Base-by-base conservation (phyloP, 2,888 invertebrate genomes). In the Leucophenga montana region DNA sequence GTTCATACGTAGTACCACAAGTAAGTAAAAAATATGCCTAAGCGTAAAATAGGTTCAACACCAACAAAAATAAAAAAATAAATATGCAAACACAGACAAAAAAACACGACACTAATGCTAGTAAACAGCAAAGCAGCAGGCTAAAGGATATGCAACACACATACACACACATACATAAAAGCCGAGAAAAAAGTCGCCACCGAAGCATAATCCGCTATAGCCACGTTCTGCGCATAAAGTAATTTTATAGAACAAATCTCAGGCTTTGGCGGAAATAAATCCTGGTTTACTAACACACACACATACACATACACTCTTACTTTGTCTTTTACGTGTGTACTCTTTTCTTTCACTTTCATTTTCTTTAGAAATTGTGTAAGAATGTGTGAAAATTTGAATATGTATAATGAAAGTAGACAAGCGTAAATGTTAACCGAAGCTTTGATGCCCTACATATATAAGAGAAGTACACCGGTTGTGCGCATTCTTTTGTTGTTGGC, bases 191-290 rank as follows among this genome's bases (percentile, higher is more conserved):
- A 44, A 27, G 18, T 22, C 59, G 66, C 22, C 22, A 64, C 16
- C 48, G 33, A 61, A 9, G 44, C 44, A 44, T 33, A 57, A 67
- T 67, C 48, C 46, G 67, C 33, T 67, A 44, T 27, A 20, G 27
- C 64, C 78, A 79, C 75, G 75, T 80, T 72, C 74, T 66, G 67
- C 78, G 81, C 81, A 82, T 82, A 80, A 82, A 82, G 83, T 80
- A 79, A 83, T 81, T 82, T 83, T 81, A 82, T 80, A 82, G 77
- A 82, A 82, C 80, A 83, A 83, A 83, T 83, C 83, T 83, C 83
- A 70, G 80, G 80, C 82, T 80, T 83, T 83, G 83, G 82, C 78
- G 82, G 79, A 77, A 75, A 83, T 83, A 83, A 83, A 83, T 83
- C 82, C 80, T 73, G 77, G 78, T 83, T 73, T 79, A 79, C 79